These are phyloP conservation scores for Melitaea athalia DNA, from an alignment of 2,888 invertebrate genomes.

Conservation along the genomic window DNA sequence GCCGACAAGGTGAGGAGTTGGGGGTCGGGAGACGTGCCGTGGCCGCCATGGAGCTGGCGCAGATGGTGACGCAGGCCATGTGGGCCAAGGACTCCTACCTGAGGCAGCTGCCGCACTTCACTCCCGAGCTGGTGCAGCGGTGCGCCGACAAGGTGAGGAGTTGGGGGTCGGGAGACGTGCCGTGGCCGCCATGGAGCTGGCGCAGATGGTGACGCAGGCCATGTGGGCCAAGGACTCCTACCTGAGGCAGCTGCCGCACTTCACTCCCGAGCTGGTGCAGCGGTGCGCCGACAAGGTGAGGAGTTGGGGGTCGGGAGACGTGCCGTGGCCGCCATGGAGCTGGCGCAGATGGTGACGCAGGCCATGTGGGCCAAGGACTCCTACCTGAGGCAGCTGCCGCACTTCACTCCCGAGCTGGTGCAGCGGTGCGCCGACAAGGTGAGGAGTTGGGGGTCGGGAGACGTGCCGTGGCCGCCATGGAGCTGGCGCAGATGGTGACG, in stretches of 20 bases:
- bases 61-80: conserved; percentile 99
- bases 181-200: conserved; percentile 99
- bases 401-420: conserved; percentile 94
- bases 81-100: conserved; percentile 99
- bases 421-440: conserved; percentile 95
- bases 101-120: conserved; percentile 98
- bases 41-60: conserved; percentile 99
- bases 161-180: conserved; percentile 70
- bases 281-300: conserved; percentile 93
- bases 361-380: conserved; percentile 99
- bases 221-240: conserved; percentile 99
- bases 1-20: conserved; percentile 87
- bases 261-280: conserved; percentile 92
- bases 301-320: neutral
- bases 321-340: conserved; percentile 99
- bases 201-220: conserved; percentile 99
- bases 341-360: conserved; percentile 99
- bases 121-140: conserved; percentile 91
- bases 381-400: conserved; percentile 97
- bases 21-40: conserved; percentile 83
- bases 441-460: conserved; percentile 15
- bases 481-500: conserved; percentile 99
- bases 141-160: conserved; percentile 91
- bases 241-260: conserved; percentile 98
- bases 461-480: conserved; percentile 98